A percentile compares a stretch with the other conserved stretches of the same genome.
Evolutionary conservation across 2,888 invertebrate species (phyloP).

Genomic region (Polyommatus iphigenia): DNA sequence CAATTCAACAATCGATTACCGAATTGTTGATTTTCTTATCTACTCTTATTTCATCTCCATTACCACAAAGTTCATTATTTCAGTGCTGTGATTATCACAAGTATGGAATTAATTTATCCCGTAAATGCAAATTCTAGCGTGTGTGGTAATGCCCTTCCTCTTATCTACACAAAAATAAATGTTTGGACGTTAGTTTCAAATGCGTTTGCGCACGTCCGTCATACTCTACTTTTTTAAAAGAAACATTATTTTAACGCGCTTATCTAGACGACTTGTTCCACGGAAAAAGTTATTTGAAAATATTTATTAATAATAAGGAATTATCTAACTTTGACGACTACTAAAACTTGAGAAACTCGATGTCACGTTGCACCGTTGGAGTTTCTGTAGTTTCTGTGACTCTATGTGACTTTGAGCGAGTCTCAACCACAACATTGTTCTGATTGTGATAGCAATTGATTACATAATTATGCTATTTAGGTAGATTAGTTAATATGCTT

Average conservation of each 20-base stretch:
- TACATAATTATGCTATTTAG: too few species aligned
- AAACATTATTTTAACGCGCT: not conserved
- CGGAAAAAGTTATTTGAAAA: not conserved
- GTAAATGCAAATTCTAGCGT: not conserved
- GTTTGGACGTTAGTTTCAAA: not conserved
- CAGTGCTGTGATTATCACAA: not conserved
- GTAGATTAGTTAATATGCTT: too few species aligned
- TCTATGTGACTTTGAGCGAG: not conserved
- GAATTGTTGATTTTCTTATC: too few species aligned
- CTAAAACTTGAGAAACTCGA: too few species aligned
- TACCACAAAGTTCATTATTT: not conserved
- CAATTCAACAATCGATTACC: too few species aligned
- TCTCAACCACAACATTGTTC: not conserved
- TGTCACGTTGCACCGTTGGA: too few species aligned
- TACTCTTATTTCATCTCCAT: too few species aligned
- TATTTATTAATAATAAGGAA: too few species aligned
- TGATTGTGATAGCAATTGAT: not conserved
- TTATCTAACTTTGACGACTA: too few species aligned
- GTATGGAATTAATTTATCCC: not conserved
- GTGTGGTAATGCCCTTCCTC: not conserved
- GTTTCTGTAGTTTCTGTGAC: not conserved
- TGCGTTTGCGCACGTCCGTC: not conserved
- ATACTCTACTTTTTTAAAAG: not conserved
- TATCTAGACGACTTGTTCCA: not conserved
- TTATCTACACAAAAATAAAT: slow-evolving; percentile 10